Percentiles rank a stretch among this genome's conserved stretches.
These are phyloP conservation scores for Drosophila sp. DNA, from an alignment of 1,140 invertebrate species.

Conservation along the genomic window DNA sequence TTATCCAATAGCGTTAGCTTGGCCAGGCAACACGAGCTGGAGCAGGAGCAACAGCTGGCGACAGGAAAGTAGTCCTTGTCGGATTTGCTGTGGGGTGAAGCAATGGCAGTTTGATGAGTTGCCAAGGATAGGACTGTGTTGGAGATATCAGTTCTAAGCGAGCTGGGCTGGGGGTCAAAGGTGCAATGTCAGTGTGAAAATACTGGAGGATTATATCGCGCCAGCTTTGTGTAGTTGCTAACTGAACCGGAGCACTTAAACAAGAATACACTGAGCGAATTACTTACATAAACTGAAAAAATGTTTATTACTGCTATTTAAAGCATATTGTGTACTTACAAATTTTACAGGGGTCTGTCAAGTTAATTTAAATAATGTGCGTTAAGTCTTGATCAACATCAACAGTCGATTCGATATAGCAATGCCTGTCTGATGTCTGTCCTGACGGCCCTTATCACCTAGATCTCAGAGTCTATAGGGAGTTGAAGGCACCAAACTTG, in stretches of 20 bases:
- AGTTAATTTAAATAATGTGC: no score
- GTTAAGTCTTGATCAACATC: no score
- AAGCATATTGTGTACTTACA: no score
- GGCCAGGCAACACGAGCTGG: slow-evolving; percentile 13
- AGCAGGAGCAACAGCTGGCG: slow-evolving; percentile 52
- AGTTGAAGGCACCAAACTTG: no score
- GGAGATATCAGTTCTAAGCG: not conserved
- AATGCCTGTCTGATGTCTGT: no score
- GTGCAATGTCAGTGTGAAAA: slow-evolving; percentile 75
- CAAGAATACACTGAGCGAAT: slow-evolving; percentile 23
- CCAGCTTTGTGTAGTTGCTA: slow-evolving; percentile 51
- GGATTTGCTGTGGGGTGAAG: slow-evolving; percentile 58
- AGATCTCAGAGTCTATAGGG: no score
- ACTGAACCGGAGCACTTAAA: slow-evolving; percentile 42
- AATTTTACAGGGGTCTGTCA: no score
- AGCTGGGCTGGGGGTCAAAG: slow-evolving; percentile 50
- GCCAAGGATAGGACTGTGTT: not conserved
- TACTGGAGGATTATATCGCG: slow-evolving; percentile 64
- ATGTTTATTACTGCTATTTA: no score
- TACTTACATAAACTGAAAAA: no score
- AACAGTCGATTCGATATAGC: no score
- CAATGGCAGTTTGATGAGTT: slow-evolving; percentile 68
- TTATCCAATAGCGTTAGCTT: slow-evolving; percentile 68
- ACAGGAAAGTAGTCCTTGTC: slow-evolving; percentile 59
- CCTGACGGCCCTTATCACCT: no score